Evolutionary conservation across 2,888 invertebrate species (phyloP), one percentile per base, ranked within the genome.

Genomic region (Eupithecia dodoneata): DNA sequence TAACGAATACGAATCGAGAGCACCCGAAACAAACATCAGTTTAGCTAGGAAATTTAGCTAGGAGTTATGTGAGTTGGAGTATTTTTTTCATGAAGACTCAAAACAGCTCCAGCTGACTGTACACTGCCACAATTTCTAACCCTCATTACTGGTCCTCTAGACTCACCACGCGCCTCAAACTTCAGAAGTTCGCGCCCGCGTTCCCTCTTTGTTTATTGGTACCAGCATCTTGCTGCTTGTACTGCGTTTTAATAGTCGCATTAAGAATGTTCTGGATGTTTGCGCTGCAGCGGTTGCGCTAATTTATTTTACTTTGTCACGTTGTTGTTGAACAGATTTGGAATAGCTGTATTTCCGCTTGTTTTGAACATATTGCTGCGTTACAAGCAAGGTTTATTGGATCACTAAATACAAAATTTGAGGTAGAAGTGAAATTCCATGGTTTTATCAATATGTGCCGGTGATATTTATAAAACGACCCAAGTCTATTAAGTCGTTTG

Each of bases 131-230:
- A 94, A 94, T 94, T 93, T 93, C 93, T 88, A 92, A 94, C 95
- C 95, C 94, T 95, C 94, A 95, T 95, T 95, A 95, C 87, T 89
- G 91, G 89, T 90, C 89, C 90, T 94, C 92, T 94, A 92, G 94
- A 94, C 94, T 93, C 94, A 90, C 90, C 89, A 90, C 94, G 93
- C 92, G 93, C 90, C 85, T 84, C 87, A 88, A 94, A 94, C 90
- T 94, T 94, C 87, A 85, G 85, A 87, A 89, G 93, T 93, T 94
- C 90, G 90, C 93, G 91, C 92, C 86, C 90, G 91, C 91, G 90
- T 92, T 91, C 89, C 86, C 81, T 86, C 86, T 84, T 94, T 94
- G 95, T 95, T 95, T 95, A 95, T 94, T 87, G 91, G 90, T 91
- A 90, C 90, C 87, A 89, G 90, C 94, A 90, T 93, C 93, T 92